These are phyloP conservation scores for Pterostichus niger DNA, from an alignment of 2,888 invertebrate genomes.

Conservation along the genomic window DNA sequence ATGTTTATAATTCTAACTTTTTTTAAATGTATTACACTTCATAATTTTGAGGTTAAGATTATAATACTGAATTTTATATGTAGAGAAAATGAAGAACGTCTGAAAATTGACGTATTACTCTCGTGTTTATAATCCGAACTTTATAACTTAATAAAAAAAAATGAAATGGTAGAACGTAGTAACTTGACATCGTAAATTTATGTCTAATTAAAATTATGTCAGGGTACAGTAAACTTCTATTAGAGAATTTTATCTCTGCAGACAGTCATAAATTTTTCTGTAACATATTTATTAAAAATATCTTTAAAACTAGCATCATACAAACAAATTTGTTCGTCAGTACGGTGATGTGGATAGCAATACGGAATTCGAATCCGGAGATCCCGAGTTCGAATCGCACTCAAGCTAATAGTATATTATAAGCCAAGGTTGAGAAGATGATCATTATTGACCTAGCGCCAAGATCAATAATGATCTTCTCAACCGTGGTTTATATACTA, in stretches of 20 bases:
- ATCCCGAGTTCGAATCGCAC: too few species aligned
- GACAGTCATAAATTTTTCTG: constrained; percentile 20
- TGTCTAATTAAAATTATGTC: constrained; percentile 41
- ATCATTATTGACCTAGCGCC: too few species aligned
- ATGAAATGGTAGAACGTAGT: neutral
- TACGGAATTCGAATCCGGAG: too few species aligned
- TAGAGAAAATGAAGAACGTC: neutral
- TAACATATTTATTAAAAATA: too few species aligned
- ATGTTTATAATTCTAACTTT: constrained; percentile 18
- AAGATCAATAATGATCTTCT: too few species aligned
- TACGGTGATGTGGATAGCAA: too few species aligned
- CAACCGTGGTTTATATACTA: too few species aligned
- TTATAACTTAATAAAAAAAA: constrained; percentile 39
- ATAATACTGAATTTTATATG: neutral
- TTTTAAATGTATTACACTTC: neutral
- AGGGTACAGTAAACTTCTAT: neutral
- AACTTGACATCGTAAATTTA: constrained; percentile 22
- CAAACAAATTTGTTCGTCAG: too few species aligned
- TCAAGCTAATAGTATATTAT: too few species aligned
- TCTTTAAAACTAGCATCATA: too few species aligned
- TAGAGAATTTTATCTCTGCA: constrained; percentile 25
- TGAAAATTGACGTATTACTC: neutral
- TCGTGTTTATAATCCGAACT: neutral
- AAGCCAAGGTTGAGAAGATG: too few species aligned
- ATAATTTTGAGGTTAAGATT: neutral